phyloP scores from a whole-genome alignment of 2,797 vertebrate genomes.

The Channallabes apus region DNA sequence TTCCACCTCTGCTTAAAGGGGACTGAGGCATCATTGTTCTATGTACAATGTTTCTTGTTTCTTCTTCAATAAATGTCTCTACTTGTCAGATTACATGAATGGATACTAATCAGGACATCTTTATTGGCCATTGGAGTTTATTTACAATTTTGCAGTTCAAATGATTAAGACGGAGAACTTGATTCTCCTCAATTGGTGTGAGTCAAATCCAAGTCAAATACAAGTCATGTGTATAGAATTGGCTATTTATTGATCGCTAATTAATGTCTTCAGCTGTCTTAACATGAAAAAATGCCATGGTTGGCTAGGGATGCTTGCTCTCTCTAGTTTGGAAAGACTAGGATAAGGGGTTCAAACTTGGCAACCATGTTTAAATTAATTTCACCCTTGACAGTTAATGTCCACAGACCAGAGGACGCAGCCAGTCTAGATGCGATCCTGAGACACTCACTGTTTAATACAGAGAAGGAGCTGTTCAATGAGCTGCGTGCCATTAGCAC shows the following conservation, averaged over 20 bases:
- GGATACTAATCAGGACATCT: background rate
- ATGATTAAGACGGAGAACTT: background rate
- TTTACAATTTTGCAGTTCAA: background rate
- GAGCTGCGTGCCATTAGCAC: slow-evolving; percentile 80
- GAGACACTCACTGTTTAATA: slow-evolving; percentile 79
- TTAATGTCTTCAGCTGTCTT: background rate
- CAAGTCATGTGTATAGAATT: background rate
- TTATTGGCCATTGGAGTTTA: background rate
- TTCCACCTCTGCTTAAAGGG: no score
- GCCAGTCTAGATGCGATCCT: slow-evolving; percentile 85
- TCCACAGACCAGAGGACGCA: slow-evolving; percentile 66
- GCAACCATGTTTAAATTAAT: background rate
- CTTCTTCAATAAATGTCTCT: no score
- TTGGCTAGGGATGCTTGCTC: background rate
- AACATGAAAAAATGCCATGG: background rate
- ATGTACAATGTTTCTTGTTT: no score
- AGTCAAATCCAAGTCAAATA: background rate
- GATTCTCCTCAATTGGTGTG: background rate
- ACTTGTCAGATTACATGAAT: no score
- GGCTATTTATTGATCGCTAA: background rate
- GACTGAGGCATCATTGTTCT: no score
- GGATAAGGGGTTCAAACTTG: background rate
- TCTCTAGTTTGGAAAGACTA: background rate
- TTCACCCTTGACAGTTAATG: slow-evolving; percentile 5
- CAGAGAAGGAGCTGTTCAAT: slow-evolving; percentile 74